A percentile compares a stretch with the other conserved stretches of the same genome.
phyloP scores from a whole-genome alignment of 2,888 invertebrate species.

The Habroteleia sp. region DNA sequence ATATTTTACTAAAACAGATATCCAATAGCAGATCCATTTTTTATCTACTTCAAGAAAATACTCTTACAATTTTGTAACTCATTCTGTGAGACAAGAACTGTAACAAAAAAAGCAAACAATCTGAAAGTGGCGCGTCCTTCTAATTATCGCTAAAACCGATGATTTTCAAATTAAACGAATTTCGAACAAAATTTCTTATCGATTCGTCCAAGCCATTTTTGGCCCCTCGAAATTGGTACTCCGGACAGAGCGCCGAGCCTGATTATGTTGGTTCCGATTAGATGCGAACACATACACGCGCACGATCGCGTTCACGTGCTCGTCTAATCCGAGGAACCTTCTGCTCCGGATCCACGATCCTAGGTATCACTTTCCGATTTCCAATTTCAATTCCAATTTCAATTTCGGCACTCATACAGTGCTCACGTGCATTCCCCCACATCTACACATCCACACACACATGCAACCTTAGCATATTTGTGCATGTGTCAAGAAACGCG shows the following conservation, averaged over 20 bases:
- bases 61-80: no score
- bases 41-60: no score
- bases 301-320: not conserved
- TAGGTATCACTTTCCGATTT: constrained; percentile 68
- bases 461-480: constrained; percentile 4
- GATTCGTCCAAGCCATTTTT: constrained; percentile 3
- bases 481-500: constrained; percentile 36
- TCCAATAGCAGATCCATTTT: no score
- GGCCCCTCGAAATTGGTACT: constrained; percentile 11
- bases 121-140: no score
- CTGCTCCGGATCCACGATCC: constrained; percentile 25
- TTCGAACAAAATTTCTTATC: no score
- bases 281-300: constrained; percentile 9
- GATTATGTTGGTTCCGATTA: constrained; percentile 29
- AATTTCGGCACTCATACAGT: constrained; percentile 62
- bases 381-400: constrained; percentile 70
- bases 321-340: constrained; percentile 40
- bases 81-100: no score
- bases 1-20: no score
- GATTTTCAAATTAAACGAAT: no score
- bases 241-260: constrained; percentile 5
- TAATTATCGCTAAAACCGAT: no score
- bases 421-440: constrained; percentile 16
- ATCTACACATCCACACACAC: constrained; percentile 10
- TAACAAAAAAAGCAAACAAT: no score